Evolutionary conservation across 2,797 vertebrate species (phyloP).

Genomic region (Mormyrops attenuatus): DNA sequence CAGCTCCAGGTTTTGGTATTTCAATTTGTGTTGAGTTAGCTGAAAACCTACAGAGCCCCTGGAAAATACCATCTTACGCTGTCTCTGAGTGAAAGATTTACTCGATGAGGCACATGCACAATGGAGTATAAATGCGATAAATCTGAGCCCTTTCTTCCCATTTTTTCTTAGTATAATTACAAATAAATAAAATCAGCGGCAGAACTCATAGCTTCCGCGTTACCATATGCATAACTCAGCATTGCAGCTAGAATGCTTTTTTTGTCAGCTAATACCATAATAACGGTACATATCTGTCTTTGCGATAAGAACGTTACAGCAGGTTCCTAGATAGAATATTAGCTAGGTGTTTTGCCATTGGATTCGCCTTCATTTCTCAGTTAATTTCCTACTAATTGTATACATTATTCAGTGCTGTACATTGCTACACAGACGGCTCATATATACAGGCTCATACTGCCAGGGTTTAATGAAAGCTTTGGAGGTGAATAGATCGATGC

Average conservation of each 20-base stretch:
- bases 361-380: neutral
- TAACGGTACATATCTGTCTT: neutral
- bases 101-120: neutral
- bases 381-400: slow-evolving; percentile 6
- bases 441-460: neutral
- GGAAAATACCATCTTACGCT: neutral
- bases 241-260: neutral
- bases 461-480: slow-evolving; percentile 1
- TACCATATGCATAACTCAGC: neutral
- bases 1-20: neutral
- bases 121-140: neutral
- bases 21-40: neutral
- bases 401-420: neutral
- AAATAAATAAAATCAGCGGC: neutral
- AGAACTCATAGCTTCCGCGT: neutral
- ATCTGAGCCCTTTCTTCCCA: neutral
- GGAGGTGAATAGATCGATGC: slow-evolving; percentile 11
- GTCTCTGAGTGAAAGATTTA: neutral
- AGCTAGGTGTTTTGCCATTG: neutral
- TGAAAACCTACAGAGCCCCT: neutral
- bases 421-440: neutral
- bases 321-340: neutral
- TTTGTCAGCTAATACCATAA: neutral
- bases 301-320: neutral
- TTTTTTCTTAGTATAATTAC: neutral